phyloP scores from a whole-genome alignment of 2,113 vertebrate species.

The Nothoprocta perdicaria region DNA sequence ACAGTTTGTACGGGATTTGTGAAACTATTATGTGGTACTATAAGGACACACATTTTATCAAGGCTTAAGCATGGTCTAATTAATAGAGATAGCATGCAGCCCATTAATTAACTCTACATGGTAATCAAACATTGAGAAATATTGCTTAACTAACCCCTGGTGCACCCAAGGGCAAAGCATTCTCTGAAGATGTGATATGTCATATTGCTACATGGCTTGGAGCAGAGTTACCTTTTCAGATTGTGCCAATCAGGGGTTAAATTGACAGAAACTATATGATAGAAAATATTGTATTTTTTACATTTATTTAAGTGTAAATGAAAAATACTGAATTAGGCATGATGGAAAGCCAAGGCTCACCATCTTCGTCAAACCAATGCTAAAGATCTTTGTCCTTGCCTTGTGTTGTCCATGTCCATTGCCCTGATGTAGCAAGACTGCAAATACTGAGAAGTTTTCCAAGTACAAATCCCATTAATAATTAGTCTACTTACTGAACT shows the following conservation, averaged over 20 bases:
- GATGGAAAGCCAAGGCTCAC: not conserved
- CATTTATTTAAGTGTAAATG: not conserved
- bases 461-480: not conserved
- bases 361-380: not conserved
- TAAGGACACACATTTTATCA: constrained; percentile 56
- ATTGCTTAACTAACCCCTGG: not conserved
- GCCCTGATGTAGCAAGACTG: not conserved
- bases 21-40: constrained; percentile 19
- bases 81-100: constrained; percentile 55
- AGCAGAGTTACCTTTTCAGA: not conserved
- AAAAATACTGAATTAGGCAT: not conserved
- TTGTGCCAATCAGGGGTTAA: not conserved
- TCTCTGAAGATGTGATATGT: not conserved
- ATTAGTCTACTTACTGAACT: not conserved
- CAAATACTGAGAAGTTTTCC: not conserved
- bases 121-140: constrained; percentile 54
- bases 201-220: not conserved
- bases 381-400: not conserved
- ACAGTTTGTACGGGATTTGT: constrained; percentile 39
- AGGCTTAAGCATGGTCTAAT: constrained; percentile 47
- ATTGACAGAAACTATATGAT: not conserved
- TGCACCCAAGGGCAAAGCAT: not conserved
- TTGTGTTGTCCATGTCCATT: no score
- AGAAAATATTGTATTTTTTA: not conserved
- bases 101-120: constrained; percentile 58